Conservation (phyloP, 2,113 vertebrate genomes). For the Plecotus auritus region DNA sequence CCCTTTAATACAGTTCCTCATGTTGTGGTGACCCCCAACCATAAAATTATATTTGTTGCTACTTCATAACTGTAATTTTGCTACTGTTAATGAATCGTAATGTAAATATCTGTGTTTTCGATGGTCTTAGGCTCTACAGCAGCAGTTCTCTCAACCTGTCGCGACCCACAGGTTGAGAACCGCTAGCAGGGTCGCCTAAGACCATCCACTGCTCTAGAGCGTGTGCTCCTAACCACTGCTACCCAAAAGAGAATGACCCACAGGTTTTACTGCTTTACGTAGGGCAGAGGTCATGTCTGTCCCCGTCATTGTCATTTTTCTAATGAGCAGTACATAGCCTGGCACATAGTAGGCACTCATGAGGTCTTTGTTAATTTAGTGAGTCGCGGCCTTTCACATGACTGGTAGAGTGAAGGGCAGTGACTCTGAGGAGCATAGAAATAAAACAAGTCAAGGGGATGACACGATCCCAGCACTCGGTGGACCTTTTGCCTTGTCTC, state of each 20-base stretch:
- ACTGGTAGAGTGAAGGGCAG: background rate
- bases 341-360: background rate
- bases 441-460: background rate
- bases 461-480: background rate
- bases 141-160: no score
- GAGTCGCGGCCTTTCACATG: background rate
- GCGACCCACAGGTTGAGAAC: no score
- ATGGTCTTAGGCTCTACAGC: no score
- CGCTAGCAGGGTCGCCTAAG: no score
- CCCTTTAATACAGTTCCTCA: no score
- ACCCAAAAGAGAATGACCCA: background rate
- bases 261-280: background rate
- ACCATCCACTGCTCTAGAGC: background rate
- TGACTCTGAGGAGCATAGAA: background rate
- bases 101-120: no score
- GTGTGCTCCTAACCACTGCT: background rate
- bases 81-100: no score
- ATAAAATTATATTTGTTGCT: no score
- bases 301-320: background rate
- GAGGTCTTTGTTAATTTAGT: background rate
- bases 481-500: background rate
- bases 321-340: background rate
- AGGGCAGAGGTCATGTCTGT: background rate
- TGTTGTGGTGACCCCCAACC: no score
- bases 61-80: no score